phyloP scores from a whole-genome alignment of 37 sponge, comb jelly and placozoan genomes.

The Cladorhizidae sp. region DNA sequence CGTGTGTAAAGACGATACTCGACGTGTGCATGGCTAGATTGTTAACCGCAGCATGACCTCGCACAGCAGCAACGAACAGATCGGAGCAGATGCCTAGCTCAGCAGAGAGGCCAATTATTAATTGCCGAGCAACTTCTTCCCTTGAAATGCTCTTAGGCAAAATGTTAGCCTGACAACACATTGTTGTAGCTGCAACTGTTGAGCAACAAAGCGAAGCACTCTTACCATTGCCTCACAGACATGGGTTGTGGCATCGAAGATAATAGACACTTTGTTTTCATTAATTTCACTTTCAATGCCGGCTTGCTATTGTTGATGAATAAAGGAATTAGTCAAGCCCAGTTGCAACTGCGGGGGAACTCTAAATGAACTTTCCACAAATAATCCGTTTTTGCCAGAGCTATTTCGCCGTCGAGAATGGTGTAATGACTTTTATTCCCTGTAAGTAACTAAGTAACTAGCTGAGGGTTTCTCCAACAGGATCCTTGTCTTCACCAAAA shows the following conservation, averaged over 20 bases:
- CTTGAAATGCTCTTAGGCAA: conserved; percentile 30
- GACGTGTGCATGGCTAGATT: neutral
- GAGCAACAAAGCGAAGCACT: conserved; percentile 22
- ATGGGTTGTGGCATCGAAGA: conserved; percentile 51
- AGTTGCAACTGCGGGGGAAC: neutral
- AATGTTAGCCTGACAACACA: conserved; percentile 7
- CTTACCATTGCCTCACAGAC: conserved; percentile 35
- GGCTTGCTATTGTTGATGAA: neutral
- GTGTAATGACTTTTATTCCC: neutral
- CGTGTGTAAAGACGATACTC: too few relatives aligned
- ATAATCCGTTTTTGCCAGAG: neutral
- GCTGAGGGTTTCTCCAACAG: conserved; percentile 1
- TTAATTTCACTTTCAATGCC: neutral
- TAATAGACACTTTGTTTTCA: neutral
- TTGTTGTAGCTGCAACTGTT: conserved; percentile 11
- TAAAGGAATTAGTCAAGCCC: neutral
- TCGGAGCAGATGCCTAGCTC: conserved; percentile 6
- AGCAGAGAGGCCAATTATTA: conserved; percentile 16
- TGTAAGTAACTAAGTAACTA: neutral
- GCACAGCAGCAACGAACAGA: neutral
- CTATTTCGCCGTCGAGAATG: neutral
- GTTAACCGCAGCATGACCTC: neutral
- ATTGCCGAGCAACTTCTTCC: conserved; percentile 39
- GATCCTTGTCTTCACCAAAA: neutral
- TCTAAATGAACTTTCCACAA: conserved; percentile 1